Conservation (phyloP, 2,888 invertebrate genomes). For the Drosophila subquinaria region DNA sequence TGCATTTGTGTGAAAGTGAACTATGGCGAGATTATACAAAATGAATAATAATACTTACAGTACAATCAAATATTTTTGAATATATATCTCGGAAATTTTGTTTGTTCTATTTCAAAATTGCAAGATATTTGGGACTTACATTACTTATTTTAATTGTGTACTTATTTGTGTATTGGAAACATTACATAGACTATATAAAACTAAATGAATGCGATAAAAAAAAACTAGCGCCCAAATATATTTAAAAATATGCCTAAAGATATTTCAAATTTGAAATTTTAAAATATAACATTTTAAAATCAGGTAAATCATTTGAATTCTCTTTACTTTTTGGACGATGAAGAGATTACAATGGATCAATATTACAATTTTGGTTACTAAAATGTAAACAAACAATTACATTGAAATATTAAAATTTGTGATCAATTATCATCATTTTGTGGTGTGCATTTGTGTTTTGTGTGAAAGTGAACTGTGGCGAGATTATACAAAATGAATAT, state of each 20-base stretch:
- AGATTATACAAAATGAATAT: background rate
- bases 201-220: background rate
- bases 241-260: no score
- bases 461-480: background rate
- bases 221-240: no score
- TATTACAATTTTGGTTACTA: background rate
- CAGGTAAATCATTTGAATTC: background rate
- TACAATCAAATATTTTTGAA: background rate
- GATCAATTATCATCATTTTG: background rate
- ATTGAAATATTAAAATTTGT: conserved; percentile 9
- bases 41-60: background rate
- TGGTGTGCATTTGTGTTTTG: background rate
- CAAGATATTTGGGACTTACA: background rate
- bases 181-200: background rate
- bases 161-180: background rate
- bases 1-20: background rate
- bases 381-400: background rate
- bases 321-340: background rate
- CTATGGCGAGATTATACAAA: background rate
- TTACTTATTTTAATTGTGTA: background rate
- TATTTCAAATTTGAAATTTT: background rate
- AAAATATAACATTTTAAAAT: conserved; percentile 18
- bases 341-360: background rate
- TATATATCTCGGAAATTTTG: background rate
- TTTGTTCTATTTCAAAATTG: background rate